Percentiles rank a stretch among this genome's conserved stretches.
phyloP scores from a whole-genome alignment of 2,113 vertebrate genomes.

The Perca flavescens region DNA sequence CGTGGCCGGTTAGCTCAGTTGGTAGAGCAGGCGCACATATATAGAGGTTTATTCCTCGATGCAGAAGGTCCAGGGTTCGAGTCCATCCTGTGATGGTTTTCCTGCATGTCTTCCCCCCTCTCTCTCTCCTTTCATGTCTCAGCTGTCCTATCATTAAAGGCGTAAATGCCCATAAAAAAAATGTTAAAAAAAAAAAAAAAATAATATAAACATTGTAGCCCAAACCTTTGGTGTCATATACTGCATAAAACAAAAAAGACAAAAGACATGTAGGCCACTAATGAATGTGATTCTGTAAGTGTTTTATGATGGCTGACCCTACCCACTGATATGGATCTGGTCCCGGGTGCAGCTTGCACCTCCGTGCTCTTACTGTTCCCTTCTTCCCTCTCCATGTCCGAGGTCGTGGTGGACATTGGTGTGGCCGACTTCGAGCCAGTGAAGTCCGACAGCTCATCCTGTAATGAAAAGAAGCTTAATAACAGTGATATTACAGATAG shows the following conservation, averaged over 20 bases:
- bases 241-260: neutral
- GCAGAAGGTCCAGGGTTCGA: no score
- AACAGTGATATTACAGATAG: neutral
- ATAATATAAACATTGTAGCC: neutral
- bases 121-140: no score
- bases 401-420: constrained; percentile 86
- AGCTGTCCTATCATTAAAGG: no score
- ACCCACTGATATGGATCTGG: constrained; percentile 90
- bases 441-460: constrained; percentile 95
- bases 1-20: no score
- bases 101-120: no score
- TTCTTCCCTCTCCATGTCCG: constrained; percentile 82
- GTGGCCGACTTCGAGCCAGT: constrained; percentile 90
- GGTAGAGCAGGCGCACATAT: no score
- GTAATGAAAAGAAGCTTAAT: constrained; percentile 44
- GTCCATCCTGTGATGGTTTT: no score
- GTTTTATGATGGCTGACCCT: constrained; percentile 55
- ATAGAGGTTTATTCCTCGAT: no score
- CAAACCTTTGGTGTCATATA: neutral
- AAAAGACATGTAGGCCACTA: neutral
- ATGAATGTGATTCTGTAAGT: neutral
- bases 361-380: constrained; percentile 90
- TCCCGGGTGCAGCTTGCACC: constrained; percentile 91
- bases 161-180: no score
- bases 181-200: neutral